Base-by-base conservation (phyloP, 37 sponge, comb jelly and placozoan species). In the Agelas oroides region DNA sequence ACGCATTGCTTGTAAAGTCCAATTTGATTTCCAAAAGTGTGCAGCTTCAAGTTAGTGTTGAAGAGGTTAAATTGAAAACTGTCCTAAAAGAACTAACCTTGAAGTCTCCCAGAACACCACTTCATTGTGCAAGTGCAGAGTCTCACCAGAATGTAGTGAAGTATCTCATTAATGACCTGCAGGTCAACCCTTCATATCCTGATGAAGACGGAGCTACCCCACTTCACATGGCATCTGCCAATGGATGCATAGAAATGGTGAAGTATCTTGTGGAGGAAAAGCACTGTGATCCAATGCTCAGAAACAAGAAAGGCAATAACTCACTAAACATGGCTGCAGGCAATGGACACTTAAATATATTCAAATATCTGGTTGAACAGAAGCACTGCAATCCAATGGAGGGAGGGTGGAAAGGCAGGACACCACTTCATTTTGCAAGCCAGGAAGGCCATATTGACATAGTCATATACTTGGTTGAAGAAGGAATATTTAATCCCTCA, bases 341-440 rank as follows among this genome's bases (percentile, higher is more conserved):
- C 2, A 13, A 23, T 75, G 84, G 84, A 20, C 59, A 84, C 32
- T 41, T 58, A 35, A 19, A 21, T 63, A 32, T 75, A 62, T 46
- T 84, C 12, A 74, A 75, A 35, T 71, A 63, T 21, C 20, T 84
- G 5, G 62, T 63, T 52, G 67, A 63, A 1, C 31, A 75, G 58
- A 20, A 16, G 35, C n/a, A 28, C 21, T 73, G 65, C 32, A 64
- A 84, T 62, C 76, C 75, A 21, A 27, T 64, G 14, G 52, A 32
- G 41, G 16, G 21, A 60, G 68, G 53, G 2, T 8, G 23, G 19
- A 73, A 63, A 19, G 65, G 65, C 19, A 40, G 46, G 32, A 84
- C 84, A 46, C 70, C 75, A 54, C 68, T 84, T 65, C 84, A 84
- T 56, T 2, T 3, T n/a, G 84, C 84, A 30, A 30, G 54, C 25